Percentiles rank a stretch among this genome's conserved stretches.
phyloP scores from a whole-genome alignment of 2,113 vertebrate species.

The Stomatorhinus ivindoensis region DNA sequence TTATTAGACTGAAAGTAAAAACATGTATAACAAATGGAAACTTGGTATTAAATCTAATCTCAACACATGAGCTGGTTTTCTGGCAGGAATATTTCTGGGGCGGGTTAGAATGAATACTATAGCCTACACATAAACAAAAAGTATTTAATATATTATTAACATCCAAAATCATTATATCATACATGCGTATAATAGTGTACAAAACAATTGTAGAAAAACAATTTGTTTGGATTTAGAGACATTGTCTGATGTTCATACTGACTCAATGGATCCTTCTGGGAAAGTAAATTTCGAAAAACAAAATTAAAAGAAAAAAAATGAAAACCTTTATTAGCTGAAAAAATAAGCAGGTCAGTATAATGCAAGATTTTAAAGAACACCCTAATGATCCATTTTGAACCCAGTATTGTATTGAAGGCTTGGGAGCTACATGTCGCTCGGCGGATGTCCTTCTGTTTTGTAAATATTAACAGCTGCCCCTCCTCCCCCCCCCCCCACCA shows the following conservation, averaged over 20 bases:
- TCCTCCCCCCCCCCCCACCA: neutral
- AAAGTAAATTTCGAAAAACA: neutral
- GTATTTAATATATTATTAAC: neutral
- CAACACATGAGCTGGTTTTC: neutral
- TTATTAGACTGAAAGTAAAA: slow-evolving; percentile 59
- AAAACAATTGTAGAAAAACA: neutral
- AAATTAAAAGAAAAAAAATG: neutral
- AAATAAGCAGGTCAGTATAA: neutral
- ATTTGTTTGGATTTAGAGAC: neutral
- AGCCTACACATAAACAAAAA: neutral
- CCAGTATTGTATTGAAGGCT: neutral
- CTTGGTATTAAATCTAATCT: neutral
- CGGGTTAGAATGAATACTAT: neutral
- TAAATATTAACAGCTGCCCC: neutral
- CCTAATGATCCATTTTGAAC: neutral
- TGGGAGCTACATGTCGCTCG: neutral
- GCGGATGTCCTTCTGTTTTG: neutral
- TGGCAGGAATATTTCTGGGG: neutral
- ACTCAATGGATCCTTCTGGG: neutral
- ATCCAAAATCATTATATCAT: neutral
- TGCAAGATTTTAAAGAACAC: neutral
- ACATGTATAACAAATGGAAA: slow-evolving; percentile 48
- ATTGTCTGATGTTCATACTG: neutral
- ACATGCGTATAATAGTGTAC: neutral
- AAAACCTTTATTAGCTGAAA: neutral